Evolutionary conservation across 1,140 invertebrate species (phyloP).

Genomic region (Drosophila albomicans): DNA sequence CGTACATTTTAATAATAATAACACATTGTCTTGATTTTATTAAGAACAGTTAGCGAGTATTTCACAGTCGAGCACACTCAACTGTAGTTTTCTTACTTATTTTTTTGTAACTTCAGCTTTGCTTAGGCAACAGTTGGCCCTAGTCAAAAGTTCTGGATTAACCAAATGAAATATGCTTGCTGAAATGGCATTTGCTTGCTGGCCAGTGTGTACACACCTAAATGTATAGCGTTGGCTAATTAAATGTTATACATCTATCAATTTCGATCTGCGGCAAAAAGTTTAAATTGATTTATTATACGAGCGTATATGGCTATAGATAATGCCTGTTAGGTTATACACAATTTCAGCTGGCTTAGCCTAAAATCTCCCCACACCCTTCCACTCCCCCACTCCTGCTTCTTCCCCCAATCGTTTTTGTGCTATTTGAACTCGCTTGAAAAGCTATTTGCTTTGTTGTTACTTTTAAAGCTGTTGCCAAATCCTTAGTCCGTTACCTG

Average conservation of each 20-base stretch:
- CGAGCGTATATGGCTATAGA: neutral
- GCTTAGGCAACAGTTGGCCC: conserved; percentile 39
- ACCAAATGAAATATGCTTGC: conserved; percentile 21
- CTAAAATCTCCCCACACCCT: neutral
- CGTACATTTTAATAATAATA: too few species aligned
- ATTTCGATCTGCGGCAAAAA: neutral
- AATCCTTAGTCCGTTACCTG: conserved; percentile 31
- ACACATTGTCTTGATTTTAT: too few species aligned
- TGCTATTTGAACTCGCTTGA: neutral
- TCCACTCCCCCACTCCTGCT: neutral
- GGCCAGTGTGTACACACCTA: conserved; percentile 4
- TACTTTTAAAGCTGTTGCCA: conserved; percentile 39
- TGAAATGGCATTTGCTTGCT: neutral
- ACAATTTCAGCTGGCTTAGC: conserved; percentile 25
- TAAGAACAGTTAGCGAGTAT: too few species aligned
- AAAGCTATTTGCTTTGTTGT: conserved; percentile 38
- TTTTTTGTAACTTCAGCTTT: neutral
- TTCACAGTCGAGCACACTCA: too few species aligned
- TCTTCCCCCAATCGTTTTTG: too few species aligned
- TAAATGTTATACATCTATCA: neutral
- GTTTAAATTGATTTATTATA: conserved; percentile 2
- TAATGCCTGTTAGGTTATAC: conserved; percentile 26
- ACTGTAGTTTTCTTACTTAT: too few species aligned
- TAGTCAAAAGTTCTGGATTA: conserved; percentile 3
- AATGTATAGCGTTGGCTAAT: neutral